A percentile compares a stretch with the other conserved stretches of the same genome.
Evolutionary conservation across 2,888 invertebrate species (phyloP).

Genomic region (Leucophora obtusa): DNA sequence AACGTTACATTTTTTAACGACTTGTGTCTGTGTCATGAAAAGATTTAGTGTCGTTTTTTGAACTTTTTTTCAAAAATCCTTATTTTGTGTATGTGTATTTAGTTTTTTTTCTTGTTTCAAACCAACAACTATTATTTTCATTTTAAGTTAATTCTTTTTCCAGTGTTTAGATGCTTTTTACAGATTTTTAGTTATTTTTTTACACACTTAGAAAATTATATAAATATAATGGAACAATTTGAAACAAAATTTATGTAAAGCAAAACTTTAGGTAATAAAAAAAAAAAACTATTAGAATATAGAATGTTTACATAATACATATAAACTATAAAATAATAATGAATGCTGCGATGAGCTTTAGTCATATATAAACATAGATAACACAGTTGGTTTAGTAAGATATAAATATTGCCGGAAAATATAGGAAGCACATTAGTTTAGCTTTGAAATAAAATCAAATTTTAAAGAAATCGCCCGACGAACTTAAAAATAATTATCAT

Average conservation of each 20-base stretch:
- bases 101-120: conserved; percentile 28
- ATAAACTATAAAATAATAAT: background rate
- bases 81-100: conserved; percentile 55
- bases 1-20: conserved; percentile 39
- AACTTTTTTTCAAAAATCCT: conserved; percentile 25
- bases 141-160: conserved; percentile 35
- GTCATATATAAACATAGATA: background rate
- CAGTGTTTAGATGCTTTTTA: conserved; percentile 63
- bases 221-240: conserved; percentile 29
- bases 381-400: background rate
- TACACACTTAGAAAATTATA: conserved; percentile 46
- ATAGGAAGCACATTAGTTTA: no score
- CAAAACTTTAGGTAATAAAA: conserved; percentile 36
- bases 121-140: conserved; percentile 3
- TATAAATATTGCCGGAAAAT: no score
- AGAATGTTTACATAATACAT: conserved; percentile 29
- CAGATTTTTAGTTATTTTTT: conserved; percentile 48
- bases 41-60: conserved; percentile 61
- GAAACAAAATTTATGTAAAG: conserved; percentile 28
- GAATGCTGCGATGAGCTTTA: conserved; percentile 56
- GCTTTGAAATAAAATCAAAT: no score
- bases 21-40: conserved; percentile 62
- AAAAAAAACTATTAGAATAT: conserved; percentile 19
- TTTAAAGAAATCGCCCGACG: no score
- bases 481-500: no score